Percentiles rank a stretch among this genome's conserved stretches.
These are phyloP conservation scores for Emys orbicularis DNA, from an alignment of 2,797 vertebrate species.

Conservation along the genomic window DNA sequence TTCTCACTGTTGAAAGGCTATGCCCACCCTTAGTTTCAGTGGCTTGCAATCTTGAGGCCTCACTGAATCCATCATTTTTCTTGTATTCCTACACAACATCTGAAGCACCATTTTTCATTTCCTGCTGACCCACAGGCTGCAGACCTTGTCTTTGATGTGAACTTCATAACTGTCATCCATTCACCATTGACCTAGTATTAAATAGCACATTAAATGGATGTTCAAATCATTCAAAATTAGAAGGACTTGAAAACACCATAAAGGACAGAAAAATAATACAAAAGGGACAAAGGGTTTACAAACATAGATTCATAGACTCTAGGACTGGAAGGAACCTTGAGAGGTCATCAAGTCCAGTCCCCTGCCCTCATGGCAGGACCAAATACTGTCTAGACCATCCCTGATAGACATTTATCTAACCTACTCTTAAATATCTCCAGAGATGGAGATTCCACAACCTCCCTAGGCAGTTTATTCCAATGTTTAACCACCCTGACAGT, in stretches of 20 bases:
- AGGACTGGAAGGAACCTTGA: too few relatives aligned
- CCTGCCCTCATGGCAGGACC: too few relatives aligned
- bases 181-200: background rate
- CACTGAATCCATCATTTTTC: background rate
- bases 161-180: background rate
- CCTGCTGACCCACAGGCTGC: background rate
- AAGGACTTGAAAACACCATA: background rate
- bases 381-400: too few relatives aligned
- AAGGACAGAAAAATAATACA: background rate
- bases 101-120: background rate
- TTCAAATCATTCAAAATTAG: background rate
- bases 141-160: background rate
- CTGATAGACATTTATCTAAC: too few relatives aligned
- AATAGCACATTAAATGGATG: background rate
- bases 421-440: too few relatives aligned
- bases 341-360: too few relatives aligned
- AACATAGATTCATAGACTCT: background rate
- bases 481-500: too few relatives aligned
- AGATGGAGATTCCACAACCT: too few relatives aligned
- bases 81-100: background rate
- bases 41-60: background rate
- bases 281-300: background rate
- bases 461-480: too few relatives aligned
- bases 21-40: background rate
- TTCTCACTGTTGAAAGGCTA: background rate